Base-by-base conservation (phyloP, 2,113 vertebrate species). In the Corydoras sp. region DNA sequence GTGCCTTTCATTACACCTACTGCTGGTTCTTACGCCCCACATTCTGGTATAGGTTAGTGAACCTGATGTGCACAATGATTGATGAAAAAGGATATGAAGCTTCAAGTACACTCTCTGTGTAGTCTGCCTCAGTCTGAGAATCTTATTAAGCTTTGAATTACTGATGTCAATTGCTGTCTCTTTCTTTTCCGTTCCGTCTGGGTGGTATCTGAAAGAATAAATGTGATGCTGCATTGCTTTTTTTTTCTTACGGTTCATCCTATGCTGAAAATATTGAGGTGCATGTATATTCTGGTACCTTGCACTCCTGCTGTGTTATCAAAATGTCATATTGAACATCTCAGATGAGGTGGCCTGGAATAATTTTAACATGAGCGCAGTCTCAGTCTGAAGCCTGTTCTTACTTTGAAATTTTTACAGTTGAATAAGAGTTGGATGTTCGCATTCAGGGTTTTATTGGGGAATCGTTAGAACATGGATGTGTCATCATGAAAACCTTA, bases 51-150 rank as follows among this genome's bases (percentile, higher is more conserved):
- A 72, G 62, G 62, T 65, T 50, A 59, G 54, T 65, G 58, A 68
- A 62, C 48, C 64, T 74, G 62, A 72, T 65, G 58, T 43, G 10
- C 32, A 32, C 31, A n/a, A 30, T 30, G 59, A 74, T 68, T 68
- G 65, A 68, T 74, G 53, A 55, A 49, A 67, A 73, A 67, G 49
- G 30, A 67, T 61, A 66, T 51, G 56, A 50, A 65, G 29, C 62
- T 65, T 14, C 65, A 59, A 59, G 71, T 65, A 30, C 49, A 24
- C 56, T 66, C 70, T 48, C 51, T 50, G 54, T 13, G 58, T n/a
- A 43, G 32, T 65, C 61, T 64, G 61, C 62, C 50, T n/a, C 53
- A 59, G 43, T 51, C 55, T 59, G n/a, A 50, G 30, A 73, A 65
- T 65, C 55, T 58, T 55, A 73, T 65, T 73, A 73, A 15, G 55